Base-by-base conservation (phyloP, 2,888 invertebrate genomes). In the Mythimna impura region DNA sequence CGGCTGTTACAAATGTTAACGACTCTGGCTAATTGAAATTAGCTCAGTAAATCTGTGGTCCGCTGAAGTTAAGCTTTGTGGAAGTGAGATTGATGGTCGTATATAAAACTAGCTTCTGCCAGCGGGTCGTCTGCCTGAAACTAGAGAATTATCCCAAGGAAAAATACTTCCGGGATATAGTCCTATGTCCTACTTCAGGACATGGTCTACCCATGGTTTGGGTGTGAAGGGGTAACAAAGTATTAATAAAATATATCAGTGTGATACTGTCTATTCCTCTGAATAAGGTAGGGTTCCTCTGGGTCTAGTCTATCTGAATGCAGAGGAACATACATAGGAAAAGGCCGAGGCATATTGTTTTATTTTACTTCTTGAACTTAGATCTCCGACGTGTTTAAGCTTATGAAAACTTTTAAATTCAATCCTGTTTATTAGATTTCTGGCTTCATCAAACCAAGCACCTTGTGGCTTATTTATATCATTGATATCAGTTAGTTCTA, bases 1-100 rank as follows among this genome's bases (percentile, higher is more conserved):
- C 50, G 52, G 58, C 62, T 71, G 40, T 30, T 64, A 52, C 52
- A 25, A 74, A 22, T 54, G 20, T 22, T 66, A 25, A 20, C 14
- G 43, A 25, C 20, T 66, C 66, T 36, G 25, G 43, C 25, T 12
- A 58, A 62, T 64, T 62, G 8, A 14, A 25, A 55, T 40, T 10
- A 30, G n/a, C 60, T 52, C 50, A n/a, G 50, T 52, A 8, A 52
- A 52, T 52, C 20, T 52, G n/a, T 52, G 50, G 8, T 6, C 8
- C 6, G 17, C 20, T 50, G 50, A 6, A 20, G 20, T 20, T 50
- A 20, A 50, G 20, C 7, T 50, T 50, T 50, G 50, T 20, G 8
- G 50, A 50, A 20, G 6, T 9, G 20, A 6, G 50, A n/a, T 52
- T 1, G n/a, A 20, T 3, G 14, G n/a, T 50, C 50, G 20, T 7